Base-by-base conservation (phyloP, 2,113 vertebrate genomes). In the Galemys pyrenaicus region DNA sequence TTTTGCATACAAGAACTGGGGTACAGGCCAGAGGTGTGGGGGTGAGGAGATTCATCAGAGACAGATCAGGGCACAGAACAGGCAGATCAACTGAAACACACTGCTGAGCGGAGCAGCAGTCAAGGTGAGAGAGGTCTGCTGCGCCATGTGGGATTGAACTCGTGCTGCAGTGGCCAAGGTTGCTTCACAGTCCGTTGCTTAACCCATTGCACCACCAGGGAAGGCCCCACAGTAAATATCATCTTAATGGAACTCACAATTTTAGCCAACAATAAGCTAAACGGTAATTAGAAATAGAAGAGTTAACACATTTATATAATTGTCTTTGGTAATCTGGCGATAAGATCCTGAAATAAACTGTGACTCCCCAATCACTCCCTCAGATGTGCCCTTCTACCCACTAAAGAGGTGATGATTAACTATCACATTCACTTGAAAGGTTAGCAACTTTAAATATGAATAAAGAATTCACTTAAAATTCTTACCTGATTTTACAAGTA, bases 401-500 rank as follows among this genome's bases (percentile, higher is more conserved):
- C 73, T 79, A 83, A 78, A 81, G 95, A 54, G 24, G n/a, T 71
- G 89, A 2, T 92, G 81, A 68, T 91, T 93, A 79, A 56, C 89
- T 54, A 86, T 60, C 35, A 89, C 32, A 65, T 70, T 86, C 67
- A 71, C 91, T 92, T 75, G 37, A 96, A 89, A 60, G 35, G 35
- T 35, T 58, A 26, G 70, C 96, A 78, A 92, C 1, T 0, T 3
- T 37, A 85, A 96, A 9, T 77, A 56, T n/a, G 9, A 87, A 82
- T 75, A 22, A 95, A 75, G 24, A 84, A 67, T 74, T 58, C 89
- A 39, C 62, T 77, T 68, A 87, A 89, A 85, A 87, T 1, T 37
- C 86, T 97, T 92, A 99, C 99, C 99, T 99, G 97, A 98, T 98
- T 98, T 98, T 99, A 78, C 98, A 91, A 12, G 98, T 98, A 97